Evolutionary conservation across 2,797 vertebrate genomes (phyloP).

Genomic region (Sebastolobus alascanus): DNA sequence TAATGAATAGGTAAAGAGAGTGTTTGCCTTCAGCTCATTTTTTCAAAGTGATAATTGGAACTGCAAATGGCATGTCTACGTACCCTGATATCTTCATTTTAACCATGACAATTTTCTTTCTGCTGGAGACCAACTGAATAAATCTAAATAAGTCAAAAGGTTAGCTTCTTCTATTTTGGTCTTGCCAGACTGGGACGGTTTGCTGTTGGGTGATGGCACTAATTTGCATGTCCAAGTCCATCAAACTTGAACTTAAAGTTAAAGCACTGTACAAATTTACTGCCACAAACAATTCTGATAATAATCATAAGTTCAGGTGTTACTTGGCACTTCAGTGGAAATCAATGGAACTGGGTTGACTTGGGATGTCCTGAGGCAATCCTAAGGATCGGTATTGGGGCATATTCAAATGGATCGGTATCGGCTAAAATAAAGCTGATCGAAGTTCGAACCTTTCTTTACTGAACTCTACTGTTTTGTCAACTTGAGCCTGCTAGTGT

Average conservation of each 20-base stretch:
- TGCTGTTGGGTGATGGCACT: background rate
- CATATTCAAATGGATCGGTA: too few relatives aligned
- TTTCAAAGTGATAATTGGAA: slow-evolving; percentile 10
- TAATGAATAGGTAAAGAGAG: slow-evolving; percentile 32
- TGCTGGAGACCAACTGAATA: background rate
- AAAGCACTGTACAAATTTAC: background rate
- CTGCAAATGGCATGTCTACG: background rate
- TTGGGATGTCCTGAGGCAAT: too few relatives aligned
- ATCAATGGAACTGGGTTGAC: too few relatives aligned
- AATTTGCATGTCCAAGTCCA: background rate
- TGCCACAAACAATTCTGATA: background rate
- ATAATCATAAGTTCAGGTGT: too few relatives aligned
- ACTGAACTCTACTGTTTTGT: too few relatives aligned
- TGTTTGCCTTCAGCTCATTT: slow-evolving; percentile 27
- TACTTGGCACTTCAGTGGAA: too few relatives aligned
- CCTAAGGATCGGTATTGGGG: too few relatives aligned
- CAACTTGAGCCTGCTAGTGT: too few relatives aligned
- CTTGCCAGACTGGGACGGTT: background rate
- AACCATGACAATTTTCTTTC: background rate
- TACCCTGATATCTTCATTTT: background rate
- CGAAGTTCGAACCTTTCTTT: too few relatives aligned
- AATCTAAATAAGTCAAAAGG: background rate
- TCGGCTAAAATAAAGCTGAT: too few relatives aligned
- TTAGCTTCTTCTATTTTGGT: background rate
- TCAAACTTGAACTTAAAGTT: background rate